A percentile compares a stretch with the other conserved stretches of the same genome.
phyloP scores from a whole-genome alignment of 1,140 invertebrate genomes.

The Myzus persicae region DNA sequence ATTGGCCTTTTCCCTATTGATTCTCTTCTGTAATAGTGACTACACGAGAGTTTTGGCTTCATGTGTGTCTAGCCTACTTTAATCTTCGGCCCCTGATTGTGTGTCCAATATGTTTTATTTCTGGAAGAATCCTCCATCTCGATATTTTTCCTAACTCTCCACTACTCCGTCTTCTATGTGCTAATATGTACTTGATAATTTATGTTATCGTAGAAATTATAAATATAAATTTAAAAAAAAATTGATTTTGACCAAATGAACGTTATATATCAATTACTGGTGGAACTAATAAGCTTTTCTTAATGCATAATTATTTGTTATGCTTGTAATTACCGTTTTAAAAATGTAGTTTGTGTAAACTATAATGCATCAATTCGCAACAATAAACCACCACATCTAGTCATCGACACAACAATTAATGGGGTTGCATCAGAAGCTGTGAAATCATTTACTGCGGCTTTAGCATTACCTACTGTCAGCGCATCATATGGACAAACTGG shows the following conservation, averaged over 20 bases:
- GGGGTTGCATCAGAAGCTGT: slow-evolving; percentile 81
- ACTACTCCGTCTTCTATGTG: background rate
- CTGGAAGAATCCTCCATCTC: background rate
- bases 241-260: background rate
- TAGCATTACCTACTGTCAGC: slow-evolving; percentile 82
- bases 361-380: slow-evolving; percentile 72
- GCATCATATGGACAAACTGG: slow-evolving; percentile 83
- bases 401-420: slow-evolving; percentile 80
- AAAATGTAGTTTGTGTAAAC: slow-evolving; percentile 72
- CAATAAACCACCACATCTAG: slow-evolving; percentile 75
- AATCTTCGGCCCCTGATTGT: too few relatives aligned
- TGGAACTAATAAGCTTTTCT: background rate
- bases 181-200: background rate
- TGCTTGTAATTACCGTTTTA: background rate
- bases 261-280: background rate
- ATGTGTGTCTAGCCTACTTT: too few relatives aligned
- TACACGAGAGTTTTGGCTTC: too few relatives aligned
- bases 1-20: too few relatives aligned
- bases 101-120: background rate
- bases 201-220: background rate
- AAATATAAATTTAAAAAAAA: background rate
- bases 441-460: slow-evolving; percentile 79
- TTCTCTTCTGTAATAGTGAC: too few relatives aligned
- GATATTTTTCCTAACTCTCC: background rate
- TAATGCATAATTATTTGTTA: background rate